Evolutionary conservation across 2,888 invertebrate species (phyloP), one percentile per base, ranked within the genome.

Genomic region (Drosophila barbarae): DNA sequence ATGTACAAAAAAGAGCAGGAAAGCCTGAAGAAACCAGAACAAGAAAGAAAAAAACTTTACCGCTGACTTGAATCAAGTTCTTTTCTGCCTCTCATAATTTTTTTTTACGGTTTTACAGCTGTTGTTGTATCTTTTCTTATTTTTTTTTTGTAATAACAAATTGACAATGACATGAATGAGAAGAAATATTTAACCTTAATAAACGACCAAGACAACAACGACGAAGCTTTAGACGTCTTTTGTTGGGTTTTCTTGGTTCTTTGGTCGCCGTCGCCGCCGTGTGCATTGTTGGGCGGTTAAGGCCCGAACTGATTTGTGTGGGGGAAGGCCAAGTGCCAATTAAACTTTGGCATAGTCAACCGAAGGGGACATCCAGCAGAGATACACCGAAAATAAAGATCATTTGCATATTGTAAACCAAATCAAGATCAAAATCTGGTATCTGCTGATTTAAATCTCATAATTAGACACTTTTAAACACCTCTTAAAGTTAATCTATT

Each of bases 101-200:
- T 59, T 61, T 61, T 63, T 42, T 64, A 50, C 61, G 63, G 63
- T 55, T 61, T 68, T 70, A 61, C 69, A 69, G 57, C 57, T 68
- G 66, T 51, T 56, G 50, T 51, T 67, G 56, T 26, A 35, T 34
- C 13, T 32, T 38, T 66, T 38, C 21, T 32, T 72, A 21, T 21
- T 70, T 76, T 68, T 18, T 18, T 78, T 74, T 73, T 84, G 77
- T 78, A 77, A 81, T 73, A 84, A 81, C 73, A 78, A 84, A 81
- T 83, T 83, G 86, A 83, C 82, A 85, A 84, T 83, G 85, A 85
- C 84, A 82, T 84, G 84, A 81, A 79, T 79, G 79, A 68, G 70
- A 69, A 82, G 83, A 85, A 82, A 85, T 84, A 80, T 85, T 82
- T 82, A 85, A 82, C 81, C 81, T 82, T 82, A 82, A 82, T 82